Evolutionary conservation across 2,113 vertebrate species (phyloP), one percentile per base, ranked within the genome.

Genomic region (Grallaria varia): DNA sequence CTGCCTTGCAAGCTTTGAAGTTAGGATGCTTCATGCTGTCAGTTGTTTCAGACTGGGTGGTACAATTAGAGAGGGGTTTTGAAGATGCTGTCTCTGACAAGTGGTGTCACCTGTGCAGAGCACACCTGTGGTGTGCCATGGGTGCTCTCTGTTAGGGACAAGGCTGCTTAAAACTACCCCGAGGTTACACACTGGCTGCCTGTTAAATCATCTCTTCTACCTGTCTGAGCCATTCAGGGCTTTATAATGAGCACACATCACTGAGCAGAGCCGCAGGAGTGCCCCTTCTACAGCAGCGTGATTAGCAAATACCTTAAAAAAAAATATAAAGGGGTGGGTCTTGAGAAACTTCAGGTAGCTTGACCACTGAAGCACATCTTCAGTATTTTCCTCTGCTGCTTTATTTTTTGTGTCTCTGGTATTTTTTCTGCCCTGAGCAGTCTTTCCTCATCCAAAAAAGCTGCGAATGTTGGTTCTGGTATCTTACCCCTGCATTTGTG

Each of bases 241-340:
- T 55, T 92, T 12, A 19, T 37, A 37, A 9, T 9, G 42, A 45
- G 19, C 23, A 10, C 14, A 33, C 31, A 4, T 23, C 23, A 21
- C 37, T 45, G 62, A 59, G 72, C 53, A 68, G 76, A 45, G 84
- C 52, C 80, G 0, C 40, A 27, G 5, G 30, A 23, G 45, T 40
- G 64, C n/a, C 16, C 21, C 11, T 1, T 3, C 3, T 42, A 31
- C 8, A 50, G 81, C 42, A 31, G 21, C 2, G 3, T 22, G 23
- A 12, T 50, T 45, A 60, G 13, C 27, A 50, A 35, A 55, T n/a
- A 10, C 27, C 44, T 58, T 40, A 27, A 30, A 42, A 64, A 71
- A 17, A 28, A 17, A 28, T 24, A 22, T 31, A 2, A 2, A 8
- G 6, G 3, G 3, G 17, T 1, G 2, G 2, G 2, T 47, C 23